phyloP scores from a whole-genome alignment of 2,888 invertebrate genomes.

The Apoderus coryli region DNA sequence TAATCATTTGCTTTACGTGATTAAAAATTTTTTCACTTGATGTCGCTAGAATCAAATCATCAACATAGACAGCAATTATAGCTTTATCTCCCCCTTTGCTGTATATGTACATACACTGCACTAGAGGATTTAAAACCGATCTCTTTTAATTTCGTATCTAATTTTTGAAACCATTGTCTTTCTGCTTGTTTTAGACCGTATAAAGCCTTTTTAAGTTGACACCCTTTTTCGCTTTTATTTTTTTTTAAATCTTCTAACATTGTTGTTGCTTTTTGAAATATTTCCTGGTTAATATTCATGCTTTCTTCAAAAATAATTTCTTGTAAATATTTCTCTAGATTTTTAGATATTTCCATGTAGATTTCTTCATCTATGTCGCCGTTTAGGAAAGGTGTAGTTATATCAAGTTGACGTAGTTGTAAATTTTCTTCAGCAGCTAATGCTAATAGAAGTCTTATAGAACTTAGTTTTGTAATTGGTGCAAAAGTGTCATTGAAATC shows the following conservation, averaged over 20 bases:
- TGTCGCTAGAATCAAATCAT: conserved; percentile 19
- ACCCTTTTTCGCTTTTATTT: conserved; percentile 1
- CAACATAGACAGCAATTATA: conserved; percentile 18
- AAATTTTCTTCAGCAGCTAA: conserved; percentile 14
- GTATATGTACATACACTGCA: conserved; percentile 16
- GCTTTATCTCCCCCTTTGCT: conserved; percentile 12
- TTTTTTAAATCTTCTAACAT: conserved; percentile 6
- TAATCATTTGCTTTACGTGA: conserved; percentile 11
- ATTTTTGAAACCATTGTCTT: conserved; percentile 7
- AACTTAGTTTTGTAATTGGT: conserved; percentile 18
- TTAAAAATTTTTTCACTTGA: conserved; percentile 11
- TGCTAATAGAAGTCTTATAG: conserved; percentile 17
- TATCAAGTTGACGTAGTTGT: conserved; percentile 16
- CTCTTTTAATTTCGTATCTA: conserved; percentile 1
- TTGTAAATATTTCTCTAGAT: conserved; percentile 1
- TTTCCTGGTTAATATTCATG: neutral
- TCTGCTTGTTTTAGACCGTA: conserved; percentile 7
- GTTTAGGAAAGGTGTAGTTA: conserved; percentile 16
- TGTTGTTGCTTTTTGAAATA: neutral
- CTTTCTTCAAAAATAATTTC: neutral
- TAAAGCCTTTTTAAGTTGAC: conserved; percentile 4
- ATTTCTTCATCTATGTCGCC: conserved; percentile 14
- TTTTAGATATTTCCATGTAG: conserved; percentile 8
- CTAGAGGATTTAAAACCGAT: conserved; percentile 6
- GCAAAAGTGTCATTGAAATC: conserved; percentile 21